Evolutionary conservation across 2,888 invertebrate species (phyloP), one percentile per base, ranked within the genome.

Genomic region (Neria commutata): DNA sequence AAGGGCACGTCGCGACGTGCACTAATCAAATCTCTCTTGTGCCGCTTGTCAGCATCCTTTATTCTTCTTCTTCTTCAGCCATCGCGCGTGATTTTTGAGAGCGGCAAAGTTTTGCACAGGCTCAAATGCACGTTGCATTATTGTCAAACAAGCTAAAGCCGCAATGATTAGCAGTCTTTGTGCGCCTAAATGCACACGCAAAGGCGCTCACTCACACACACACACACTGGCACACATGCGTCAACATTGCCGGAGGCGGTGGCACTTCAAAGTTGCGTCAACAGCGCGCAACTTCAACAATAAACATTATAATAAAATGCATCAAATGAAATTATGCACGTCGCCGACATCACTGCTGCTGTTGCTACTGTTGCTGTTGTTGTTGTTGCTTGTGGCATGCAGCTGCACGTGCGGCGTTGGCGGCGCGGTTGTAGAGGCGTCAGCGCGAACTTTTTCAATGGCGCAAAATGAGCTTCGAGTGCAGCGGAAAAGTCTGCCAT

Each of bases 371-470:
- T 49, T 49, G 19, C 33, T n/a, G n/a, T n/a, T n/a, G n/a, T n/a
- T n/a, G n/a, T n/a, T n/a, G n/a, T n/a, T n/a, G n/a, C n/a, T n/a
- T 19, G 49, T 33, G 24, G 49, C 33, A 19, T 4, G n/a, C 47
- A 25, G 25, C 25, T 16, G n/a, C 26, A 14, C 14, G 1, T 2
- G n/a, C 56, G 55, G 47, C 55, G 49, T 55, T 37, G 47, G 24
- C 25, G 54, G 24, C n/a, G n/a, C n/a, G n/a, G n/a, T n/a, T 19
- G 42, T 21, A 42, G 4, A 42, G 56, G 61, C 58, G 58, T 58
- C 58, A 61, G 53, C 40, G 53, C 55, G 42, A 61, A 63, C 60
- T 63, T 58, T 60, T 54, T 61, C 55, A 61, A 60, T 57, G 48
- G 5, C 16, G 26, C 2, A 19, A 17, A 17, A 3, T 42, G 21